Evolutionary conservation across 2,113 vertebrate species (phyloP).

Genomic region (Variabilichromis moorii): DNA sequence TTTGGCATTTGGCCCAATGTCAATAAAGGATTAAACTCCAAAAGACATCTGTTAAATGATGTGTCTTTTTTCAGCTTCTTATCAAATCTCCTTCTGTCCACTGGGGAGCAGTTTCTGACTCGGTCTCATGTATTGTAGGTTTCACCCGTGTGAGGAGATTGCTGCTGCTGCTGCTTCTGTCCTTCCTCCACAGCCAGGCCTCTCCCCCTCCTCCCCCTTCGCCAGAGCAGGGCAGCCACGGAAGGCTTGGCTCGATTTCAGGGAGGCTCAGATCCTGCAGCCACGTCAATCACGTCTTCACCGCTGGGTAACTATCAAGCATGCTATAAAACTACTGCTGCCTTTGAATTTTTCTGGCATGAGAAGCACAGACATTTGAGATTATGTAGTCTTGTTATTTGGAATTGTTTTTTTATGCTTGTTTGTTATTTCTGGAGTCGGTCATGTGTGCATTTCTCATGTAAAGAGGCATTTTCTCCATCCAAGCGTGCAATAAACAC

Average conservation of each 20-base stretch:
- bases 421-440: slow-evolving; percentile 17
- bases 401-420: neutral
- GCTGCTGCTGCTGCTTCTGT: neutral
- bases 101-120: slow-evolving; percentile 32
- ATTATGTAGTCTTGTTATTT: neutral
- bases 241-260: slow-evolving; percentile 52
- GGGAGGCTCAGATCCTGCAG: slow-evolving; percentile 59
- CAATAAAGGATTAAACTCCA: slow-evolving; percentile 38
- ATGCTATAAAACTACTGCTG: neutral
- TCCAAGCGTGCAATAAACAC: slow-evolving; percentile 5
- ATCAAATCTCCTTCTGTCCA: slow-evolving; percentile 30
- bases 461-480: slow-evolving; percentile 29
- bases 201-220: neutral
- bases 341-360: neutral
- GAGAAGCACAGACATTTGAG: neutral
- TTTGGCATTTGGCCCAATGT: slow-evolving; percentile 20
- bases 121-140: slow-evolving; percentile 48
- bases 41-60: slow-evolving; percentile 50
- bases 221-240: slow-evolving; percentile 15
- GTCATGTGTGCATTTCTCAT: slow-evolving; percentile 29
- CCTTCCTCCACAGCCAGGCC: slow-evolving; percentile 1
- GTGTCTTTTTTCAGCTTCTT: slow-evolving; percentile 23
- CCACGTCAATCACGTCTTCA: slow-evolving; percentile 73
- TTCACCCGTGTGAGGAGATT: slow-evolving; percentile 11
- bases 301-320: slow-evolving; percentile 67